These are phyloP conservation scores for Atopsyche davidsoni DNA, from an alignment of 1,140 invertebrate species.

Conservation along the genomic window DNA sequence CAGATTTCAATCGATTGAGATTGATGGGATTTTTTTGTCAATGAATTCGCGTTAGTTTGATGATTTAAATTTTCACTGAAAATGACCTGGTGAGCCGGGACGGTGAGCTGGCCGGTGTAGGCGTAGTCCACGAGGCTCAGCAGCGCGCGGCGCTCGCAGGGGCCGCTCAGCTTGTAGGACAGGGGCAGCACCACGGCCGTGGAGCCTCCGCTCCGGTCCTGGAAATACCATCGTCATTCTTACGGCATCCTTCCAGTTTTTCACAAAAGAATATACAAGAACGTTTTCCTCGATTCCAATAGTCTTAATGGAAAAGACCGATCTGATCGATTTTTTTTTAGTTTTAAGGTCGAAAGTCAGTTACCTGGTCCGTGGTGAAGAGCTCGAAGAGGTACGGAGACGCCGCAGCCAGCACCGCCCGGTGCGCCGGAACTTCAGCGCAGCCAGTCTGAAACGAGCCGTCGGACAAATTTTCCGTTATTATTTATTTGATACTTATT, in stretches of 20 bases:
- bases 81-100: conserved; percentile 39
- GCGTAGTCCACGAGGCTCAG: conserved; percentile 73
- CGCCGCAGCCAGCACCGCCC: conserved; percentile 67
- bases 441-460: conserved; percentile 52
- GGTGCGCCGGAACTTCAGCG: conserved; percentile 68
- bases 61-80: too few relatives aligned
- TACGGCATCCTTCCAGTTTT: too few relatives aligned
- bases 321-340: background rate
- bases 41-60: too few relatives aligned
- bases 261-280: conserved; percentile 1
- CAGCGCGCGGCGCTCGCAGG: conserved; percentile 58
- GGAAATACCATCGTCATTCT: background rate
- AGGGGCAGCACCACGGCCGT: conserved; percentile 21
- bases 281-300: too few relatives aligned
- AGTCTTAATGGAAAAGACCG: background rate
- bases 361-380: conserved; percentile 55
- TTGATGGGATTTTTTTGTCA: too few relatives aligned
- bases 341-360: background rate
- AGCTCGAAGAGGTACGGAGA: conserved; percentile 74
- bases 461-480: background rate
- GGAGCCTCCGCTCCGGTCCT: conserved; percentile 25
- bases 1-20: too few relatives aligned
- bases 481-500: conserved; percentile 2
- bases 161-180: conserved; percentile 63
- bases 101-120: conserved; percentile 58